phyloP scores from a whole-genome alignment of 2,888 invertebrate genomes.

The Eupithecia abbreviata region DNA sequence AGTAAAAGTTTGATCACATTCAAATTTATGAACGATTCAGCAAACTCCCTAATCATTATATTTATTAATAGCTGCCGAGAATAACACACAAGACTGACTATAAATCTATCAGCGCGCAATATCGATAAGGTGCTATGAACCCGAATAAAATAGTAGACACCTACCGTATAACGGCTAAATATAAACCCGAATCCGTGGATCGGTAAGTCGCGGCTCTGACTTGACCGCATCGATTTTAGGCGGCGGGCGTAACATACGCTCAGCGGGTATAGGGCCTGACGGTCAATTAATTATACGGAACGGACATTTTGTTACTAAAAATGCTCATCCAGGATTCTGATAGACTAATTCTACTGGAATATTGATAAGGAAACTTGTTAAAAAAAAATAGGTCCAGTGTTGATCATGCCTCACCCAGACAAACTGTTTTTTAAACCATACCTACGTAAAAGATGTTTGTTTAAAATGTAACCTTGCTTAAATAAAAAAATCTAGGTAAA shows the following conservation, averaged over 20 bases:
- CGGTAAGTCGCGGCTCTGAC: conserved; percentile 51
- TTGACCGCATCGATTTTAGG: conserved; percentile 53
- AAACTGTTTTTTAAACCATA: too few relatives aligned
- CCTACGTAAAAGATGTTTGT: not conserved
- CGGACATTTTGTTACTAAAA: not conserved
- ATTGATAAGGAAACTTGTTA: not conserved
- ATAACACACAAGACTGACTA: conserved; percentile 29
- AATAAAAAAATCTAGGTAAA: not conserved
- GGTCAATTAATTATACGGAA: not conserved
- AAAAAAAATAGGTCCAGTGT: not conserved
- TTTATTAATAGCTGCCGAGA: conserved; percentile 11
- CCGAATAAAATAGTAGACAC: conserved; percentile 43
- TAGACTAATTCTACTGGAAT: not conserved
- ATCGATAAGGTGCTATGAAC: conserved; percentile 34
- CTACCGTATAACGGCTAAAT: conserved; percentile 46
- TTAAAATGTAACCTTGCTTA: not conserved
- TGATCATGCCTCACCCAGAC: not conserved
- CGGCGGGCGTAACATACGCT: not conserved
- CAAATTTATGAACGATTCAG: not conserved
- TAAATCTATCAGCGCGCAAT: conserved; percentile 37
- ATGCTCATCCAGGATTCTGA: too few relatives aligned
- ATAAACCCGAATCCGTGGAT: conserved; percentile 48
- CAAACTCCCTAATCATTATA: conserved; percentile 3
- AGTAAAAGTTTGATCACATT: not conserved
- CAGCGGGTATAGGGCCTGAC: not conserved